These are phyloP conservation scores for Drosophila ficusphila DNA, from an alignment of 1,140 invertebrate species.

Conservation along the genomic window DNA sequence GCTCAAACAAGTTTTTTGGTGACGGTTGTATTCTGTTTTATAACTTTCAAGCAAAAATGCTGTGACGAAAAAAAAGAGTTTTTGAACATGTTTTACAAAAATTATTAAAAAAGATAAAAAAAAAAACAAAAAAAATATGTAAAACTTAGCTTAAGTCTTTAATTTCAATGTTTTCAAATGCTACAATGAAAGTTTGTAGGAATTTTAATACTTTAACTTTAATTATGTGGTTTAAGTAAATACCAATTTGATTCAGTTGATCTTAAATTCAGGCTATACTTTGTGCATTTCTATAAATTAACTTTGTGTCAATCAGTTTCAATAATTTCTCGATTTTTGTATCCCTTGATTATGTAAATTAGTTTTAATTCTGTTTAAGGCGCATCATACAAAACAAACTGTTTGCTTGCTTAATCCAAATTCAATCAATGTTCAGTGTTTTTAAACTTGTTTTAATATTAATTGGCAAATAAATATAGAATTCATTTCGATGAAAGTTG, in stretches of 20 bases:
- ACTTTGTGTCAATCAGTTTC: slow-evolving; percentile 33
- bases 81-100: slow-evolving; percentile 48
- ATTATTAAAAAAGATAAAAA: slow-evolving; percentile 17
- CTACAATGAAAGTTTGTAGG: slow-evolving; percentile 24
- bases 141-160: slow-evolving; percentile 50
- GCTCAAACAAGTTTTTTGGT: slow-evolving; percentile 60
- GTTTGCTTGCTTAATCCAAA: slow-evolving; percentile 47
- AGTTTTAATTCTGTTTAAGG: slow-evolving; percentile 53
- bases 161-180: slow-evolving; percentile 59
- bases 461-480: slow-evolving; percentile 61
- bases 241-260: slow-evolving; percentile 30
- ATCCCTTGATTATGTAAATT: slow-evolving; percentile 35
- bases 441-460: slow-evolving; percentile 43
- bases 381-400: slow-evolving; percentile 38
- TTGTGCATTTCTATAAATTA: slow-evolving; percentile 53
- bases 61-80: slow-evolving; percentile 53
- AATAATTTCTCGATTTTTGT: slow-evolving; percentile 23
- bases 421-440: slow-evolving; percentile 55
- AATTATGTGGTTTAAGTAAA: slow-evolving; percentile 31
- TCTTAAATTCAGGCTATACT: slow-evolving; percentile 31
- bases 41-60: slow-evolving; percentile 45
- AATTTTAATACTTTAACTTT: slow-evolving; percentile 30
- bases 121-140: slow-evolving; percentile 23
- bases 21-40: slow-evolving; percentile 48
- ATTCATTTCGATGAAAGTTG: slow-evolving; percentile 67